Evolutionary conservation across 2,888 invertebrate species (phyloP), one percentile per base, ranked within the genome.

Genomic region (Tineola bisselliella): DNA sequence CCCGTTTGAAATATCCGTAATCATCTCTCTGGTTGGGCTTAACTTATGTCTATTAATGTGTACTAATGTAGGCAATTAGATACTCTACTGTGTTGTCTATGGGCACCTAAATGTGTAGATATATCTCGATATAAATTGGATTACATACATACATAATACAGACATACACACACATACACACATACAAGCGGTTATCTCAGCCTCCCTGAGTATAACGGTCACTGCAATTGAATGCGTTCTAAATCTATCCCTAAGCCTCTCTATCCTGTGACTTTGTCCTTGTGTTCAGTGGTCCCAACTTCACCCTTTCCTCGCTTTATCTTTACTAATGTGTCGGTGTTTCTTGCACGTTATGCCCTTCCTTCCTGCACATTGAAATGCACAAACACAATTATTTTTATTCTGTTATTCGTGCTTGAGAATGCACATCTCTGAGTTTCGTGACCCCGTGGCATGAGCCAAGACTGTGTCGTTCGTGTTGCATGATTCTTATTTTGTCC

Each of bases 291-390:
- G 74, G 78, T 74, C 70, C 74, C 76, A 72, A 72, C 62, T 75
- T 76, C 66, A 25, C 18, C 70, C 74, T 77, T 10, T 58, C 58
- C 58, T 15, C 15, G 58, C 58, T 54, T 25, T 25, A 54, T 54
- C 25, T 52, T 52, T 52, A 17, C 52, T 18, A 25, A 54, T 72
- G 74, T 80, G 76, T 80, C 74, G 74, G 77, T 81, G 81, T 83
- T 76, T 75, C 76, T 64, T 87, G 86, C 86, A 87, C 86, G 86
- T 73, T 78, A 81, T 75, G 78, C 79, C 80, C 77, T 69, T 81
- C 79, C 79, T 80, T 78, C 75, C 76, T 78, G 84, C 86, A 87
- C 84, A 77, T 76, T 74, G 76, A 74, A 58, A 73, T 74, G 82
- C 84, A 84, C 82, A 78, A 72, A 75, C 72, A 77, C 79, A 78